A percentile compares a stretch with the other conserved stretches of the same genome.
phyloP scores from a whole-genome alignment of 1,140 invertebrate species.

The Drosophila yakuba region DNA sequence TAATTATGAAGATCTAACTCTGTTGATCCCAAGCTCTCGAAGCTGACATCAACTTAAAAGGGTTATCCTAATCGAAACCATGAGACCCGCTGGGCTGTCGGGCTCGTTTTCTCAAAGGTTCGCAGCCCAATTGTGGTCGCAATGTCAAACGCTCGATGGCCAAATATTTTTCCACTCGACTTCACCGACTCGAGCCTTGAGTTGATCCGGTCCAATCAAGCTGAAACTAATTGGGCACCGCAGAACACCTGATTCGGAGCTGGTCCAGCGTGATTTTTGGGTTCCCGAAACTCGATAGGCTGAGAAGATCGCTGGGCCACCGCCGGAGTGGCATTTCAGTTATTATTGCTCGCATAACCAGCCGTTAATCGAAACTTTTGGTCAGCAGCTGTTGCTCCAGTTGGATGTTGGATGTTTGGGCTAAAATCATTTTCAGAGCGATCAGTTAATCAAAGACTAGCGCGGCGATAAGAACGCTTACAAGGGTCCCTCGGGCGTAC shows the following conservation, averaged over 20 bases:
- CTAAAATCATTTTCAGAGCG: constrained; percentile 17
- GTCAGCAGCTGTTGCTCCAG: constrained; percentile 42
- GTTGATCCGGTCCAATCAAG: constrained; percentile 50
- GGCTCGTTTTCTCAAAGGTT: constrained; percentile 6
- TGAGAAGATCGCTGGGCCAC: constrained; percentile 66
- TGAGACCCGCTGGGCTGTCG: constrained; percentile 24
- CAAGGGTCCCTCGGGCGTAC: constrained; percentile 11
- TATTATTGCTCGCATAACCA: constrained; percentile 10
- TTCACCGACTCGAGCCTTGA: constrained; percentile 49
- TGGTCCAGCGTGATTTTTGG: constrained; percentile 34
- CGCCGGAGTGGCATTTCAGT: constrained; percentile 44
- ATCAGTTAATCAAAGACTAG: constrained; percentile 78
- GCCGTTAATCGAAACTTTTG: constrained; percentile 10
- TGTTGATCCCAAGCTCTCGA: background rate
- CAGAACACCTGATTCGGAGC: constrained; percentile 64
- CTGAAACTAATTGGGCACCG: constrained; percentile 56
- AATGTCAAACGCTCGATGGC: constrained; percentile 49
- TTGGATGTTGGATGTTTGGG: constrained; percentile 2
- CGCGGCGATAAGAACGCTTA: constrained; percentile 52
- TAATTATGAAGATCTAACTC: background rate
- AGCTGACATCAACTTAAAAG: background rate
- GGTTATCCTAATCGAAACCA: constrained; percentile 6
- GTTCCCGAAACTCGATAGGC: constrained; percentile 57
- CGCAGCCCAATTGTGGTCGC: constrained; percentile 1
- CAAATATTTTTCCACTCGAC: constrained; percentile 40